phyloP scores from a whole-genome alignment of 1,140 invertebrate species.

The Pogonomyrmex californicus region DNA sequence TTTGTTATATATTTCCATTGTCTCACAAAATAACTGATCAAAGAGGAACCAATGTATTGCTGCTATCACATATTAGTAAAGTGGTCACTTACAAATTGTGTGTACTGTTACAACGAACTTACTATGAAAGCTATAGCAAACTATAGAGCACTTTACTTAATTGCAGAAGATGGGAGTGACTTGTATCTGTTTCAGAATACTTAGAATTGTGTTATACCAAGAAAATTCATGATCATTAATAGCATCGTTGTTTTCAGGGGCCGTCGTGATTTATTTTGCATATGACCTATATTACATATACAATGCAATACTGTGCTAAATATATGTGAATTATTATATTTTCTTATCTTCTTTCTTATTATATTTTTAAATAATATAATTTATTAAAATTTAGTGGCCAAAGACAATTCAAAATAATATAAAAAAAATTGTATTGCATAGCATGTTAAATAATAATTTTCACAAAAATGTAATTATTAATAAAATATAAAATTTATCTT shows the following conservation, averaged over 20 bases:
- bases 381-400: not conserved
- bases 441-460: not conserved
- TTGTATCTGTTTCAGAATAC: slow-evolving; percentile 27
- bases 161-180: slow-evolving; percentile 17
- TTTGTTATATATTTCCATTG: not conserved
- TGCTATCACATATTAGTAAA: not conserved
- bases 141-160: slow-evolving; percentile 31
- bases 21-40: not conserved
- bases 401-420: not conserved
- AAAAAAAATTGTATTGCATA: not conserved
- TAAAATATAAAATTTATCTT: not conserved
- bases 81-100: not conserved
- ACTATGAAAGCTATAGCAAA: not conserved
- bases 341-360: not conserved
- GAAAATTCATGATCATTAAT: no score
- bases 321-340: not conserved
- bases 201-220: slow-evolving; percentile 6
- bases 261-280: not conserved
- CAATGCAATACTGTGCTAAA: not conserved
- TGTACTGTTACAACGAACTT: not conserved
- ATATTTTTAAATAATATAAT: not conserved
- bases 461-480: not conserved
- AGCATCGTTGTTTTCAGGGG: not conserved
- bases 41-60: not conserved
- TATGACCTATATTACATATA: not conserved